phyloP scores from a whole-genome alignment of 2,888 invertebrate genomes.

The Opisthograptis luteolata region DNA sequence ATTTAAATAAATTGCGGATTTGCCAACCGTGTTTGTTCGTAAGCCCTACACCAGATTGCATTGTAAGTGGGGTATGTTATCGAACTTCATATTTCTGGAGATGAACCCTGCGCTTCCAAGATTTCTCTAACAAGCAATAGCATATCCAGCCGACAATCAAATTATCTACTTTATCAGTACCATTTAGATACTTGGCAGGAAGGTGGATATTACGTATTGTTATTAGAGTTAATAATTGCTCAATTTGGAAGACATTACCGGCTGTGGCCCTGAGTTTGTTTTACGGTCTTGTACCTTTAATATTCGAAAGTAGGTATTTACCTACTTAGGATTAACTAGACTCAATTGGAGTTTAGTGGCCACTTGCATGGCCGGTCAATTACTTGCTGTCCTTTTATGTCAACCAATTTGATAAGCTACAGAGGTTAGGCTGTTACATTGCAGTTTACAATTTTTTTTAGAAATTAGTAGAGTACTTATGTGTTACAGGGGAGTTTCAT shows the following conservation, averaged over 20 bases:
- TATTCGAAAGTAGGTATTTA: slow-evolving; percentile 25
- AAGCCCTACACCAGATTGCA: too few species aligned
- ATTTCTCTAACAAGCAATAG: too few species aligned
- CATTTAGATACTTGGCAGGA: slow-evolving; percentile 3
- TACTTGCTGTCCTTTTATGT: slow-evolving; percentile 17
- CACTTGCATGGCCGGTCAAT: neutral
- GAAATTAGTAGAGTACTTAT: too few species aligned
- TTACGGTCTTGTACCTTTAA: slow-evolving; percentile 29
- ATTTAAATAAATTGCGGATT: too few species aligned
- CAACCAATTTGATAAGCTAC: slow-evolving; percentile 10
- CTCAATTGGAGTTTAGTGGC: slow-evolving; percentile 10
- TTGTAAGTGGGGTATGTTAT: too few species aligned
- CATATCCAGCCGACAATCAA: too few species aligned
- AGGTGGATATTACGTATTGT: slow-evolving; percentile 13
- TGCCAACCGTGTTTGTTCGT: too few species aligned
- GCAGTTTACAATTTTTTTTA: neutral
- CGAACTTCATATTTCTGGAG: too few species aligned
- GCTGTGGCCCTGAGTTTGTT: slow-evolving; percentile 27
- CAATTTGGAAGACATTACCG: slow-evolving; percentile 27
- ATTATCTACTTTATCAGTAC: too few species aligned
- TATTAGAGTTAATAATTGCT: slow-evolving; percentile 21
- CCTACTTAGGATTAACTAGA: slow-evolving; percentile 20
- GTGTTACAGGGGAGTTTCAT: too few species aligned
- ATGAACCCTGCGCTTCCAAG: too few species aligned
- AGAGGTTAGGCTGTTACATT: neutral